A percentile compares a stretch with the other conserved stretches of the same genome.
Conservation (phyloP, 2,797 vertebrate species). For the Enteromius trimaculatus region DNA sequence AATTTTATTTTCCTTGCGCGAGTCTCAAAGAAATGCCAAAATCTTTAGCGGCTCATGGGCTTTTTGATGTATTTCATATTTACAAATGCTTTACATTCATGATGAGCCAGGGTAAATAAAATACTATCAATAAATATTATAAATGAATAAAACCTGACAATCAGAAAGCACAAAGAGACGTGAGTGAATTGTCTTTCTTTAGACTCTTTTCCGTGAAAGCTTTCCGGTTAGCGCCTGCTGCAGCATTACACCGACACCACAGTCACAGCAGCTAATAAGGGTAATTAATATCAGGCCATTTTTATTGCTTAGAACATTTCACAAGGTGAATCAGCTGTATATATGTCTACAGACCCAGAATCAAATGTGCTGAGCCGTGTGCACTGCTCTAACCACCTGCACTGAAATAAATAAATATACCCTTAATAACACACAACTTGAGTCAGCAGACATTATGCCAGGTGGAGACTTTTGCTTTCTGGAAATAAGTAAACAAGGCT, state of each 20-base stretch:
- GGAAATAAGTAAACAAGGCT: constrained; percentile 11
- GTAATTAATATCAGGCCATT: constrained; percentile 42
- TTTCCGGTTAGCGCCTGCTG: not conserved
- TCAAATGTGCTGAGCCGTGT: constrained; percentile 53
- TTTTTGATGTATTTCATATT: constrained; percentile 42
- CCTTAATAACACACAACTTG: constrained; percentile 24
- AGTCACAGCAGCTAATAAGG: constrained; percentile 8
- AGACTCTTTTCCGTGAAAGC: not conserved
- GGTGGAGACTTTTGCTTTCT: constrained; percentile 41
- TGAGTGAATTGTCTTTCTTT: constrained; percentile 52
- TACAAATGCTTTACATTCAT: constrained; percentile 44
- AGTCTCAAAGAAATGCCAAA: constrained; percentile 39
- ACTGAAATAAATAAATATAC: constrained; percentile 27
- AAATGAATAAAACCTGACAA: constrained; percentile 66
- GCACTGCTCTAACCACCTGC: constrained; percentile 50
- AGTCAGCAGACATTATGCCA: constrained; percentile 54
- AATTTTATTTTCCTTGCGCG: constrained; percentile 2
- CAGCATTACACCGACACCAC: not conserved
- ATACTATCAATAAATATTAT: constrained; percentile 45
- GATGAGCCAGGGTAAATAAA: constrained; percentile 41
- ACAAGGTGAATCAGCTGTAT: constrained; percentile 28
- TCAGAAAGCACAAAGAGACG: constrained; percentile 59
- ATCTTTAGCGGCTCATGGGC: constrained; percentile 26
- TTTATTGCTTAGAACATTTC: constrained; percentile 26
- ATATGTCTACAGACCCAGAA: constrained; percentile 39